A percentile compares a stretch with the other conserved stretches of the same genome.
phyloP scores from a whole-genome alignment of 2,797 vertebrate genomes.

The Falco peregrinus region DNA sequence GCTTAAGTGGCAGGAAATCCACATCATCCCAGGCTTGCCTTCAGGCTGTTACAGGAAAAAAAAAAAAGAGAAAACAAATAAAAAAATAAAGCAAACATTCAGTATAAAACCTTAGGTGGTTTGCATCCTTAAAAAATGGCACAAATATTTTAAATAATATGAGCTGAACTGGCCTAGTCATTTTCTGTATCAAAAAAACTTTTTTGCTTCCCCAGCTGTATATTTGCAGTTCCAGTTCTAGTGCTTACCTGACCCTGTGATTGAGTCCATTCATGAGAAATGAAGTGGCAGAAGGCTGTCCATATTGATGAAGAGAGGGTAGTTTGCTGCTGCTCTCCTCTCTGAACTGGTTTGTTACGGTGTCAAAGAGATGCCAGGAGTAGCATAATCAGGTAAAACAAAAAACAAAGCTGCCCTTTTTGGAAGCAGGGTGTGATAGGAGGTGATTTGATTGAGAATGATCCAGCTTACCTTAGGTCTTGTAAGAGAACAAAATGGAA shows the following conservation, averaged over 20 bases:
- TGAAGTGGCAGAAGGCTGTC: background rate
- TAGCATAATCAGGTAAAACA: background rate
- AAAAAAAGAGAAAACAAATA: too few species aligned
- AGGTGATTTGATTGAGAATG: background rate
- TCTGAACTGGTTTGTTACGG: background rate
- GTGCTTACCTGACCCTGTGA: background rate
- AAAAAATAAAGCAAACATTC: background rate
- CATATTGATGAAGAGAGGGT: background rate
- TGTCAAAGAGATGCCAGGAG: background rate
- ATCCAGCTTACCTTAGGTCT: background rate
- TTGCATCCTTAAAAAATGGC: background rate
- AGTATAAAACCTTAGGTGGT: background rate
- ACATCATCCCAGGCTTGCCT: background rate
- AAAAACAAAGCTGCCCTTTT: background rate
- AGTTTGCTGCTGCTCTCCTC: background rate
- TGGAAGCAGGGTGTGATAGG: background rate
- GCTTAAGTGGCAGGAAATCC: background rate
- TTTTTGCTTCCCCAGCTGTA: background rate
- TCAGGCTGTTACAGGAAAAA: background rate
- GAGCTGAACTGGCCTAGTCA: background rate
- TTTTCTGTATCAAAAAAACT: background rate
- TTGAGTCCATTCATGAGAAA: background rate
- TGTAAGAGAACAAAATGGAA: slow-evolving; percentile 6
- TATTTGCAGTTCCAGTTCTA: background rate
- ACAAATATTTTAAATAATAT: background rate